Conservation (phyloP, 2,888 invertebrate species). For the Dasypolia templi region DNA sequence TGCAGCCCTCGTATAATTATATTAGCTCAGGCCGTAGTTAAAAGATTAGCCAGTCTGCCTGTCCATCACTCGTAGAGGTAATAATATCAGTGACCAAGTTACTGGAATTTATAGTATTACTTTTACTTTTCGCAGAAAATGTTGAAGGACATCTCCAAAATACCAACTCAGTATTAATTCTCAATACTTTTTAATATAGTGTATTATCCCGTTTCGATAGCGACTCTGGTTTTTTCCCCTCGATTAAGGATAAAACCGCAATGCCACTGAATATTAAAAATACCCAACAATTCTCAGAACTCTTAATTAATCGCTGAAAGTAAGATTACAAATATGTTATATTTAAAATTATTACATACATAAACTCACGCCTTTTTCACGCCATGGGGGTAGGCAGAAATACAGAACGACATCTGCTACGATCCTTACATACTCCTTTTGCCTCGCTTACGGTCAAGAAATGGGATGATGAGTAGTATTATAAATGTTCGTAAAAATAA, state of each 20-base stretch:
- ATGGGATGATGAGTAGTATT: too few species aligned
- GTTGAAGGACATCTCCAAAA: constrained; percentile 24
- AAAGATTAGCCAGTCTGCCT: background rate
- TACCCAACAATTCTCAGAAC: constrained; percentile 32
- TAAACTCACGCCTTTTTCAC: too few species aligned
- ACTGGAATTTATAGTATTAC: constrained; percentile 10
- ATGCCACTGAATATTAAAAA: constrained; percentile 13
- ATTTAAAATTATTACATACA: background rate
- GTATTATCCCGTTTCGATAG: constrained; percentile 36
- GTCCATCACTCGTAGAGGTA: background rate
- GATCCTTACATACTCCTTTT: too few species aligned
- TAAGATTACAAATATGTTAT: constrained; percentile 18
- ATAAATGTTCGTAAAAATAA: too few species aligned
- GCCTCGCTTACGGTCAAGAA: too few species aligned
- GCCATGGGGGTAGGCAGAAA: too few species aligned
- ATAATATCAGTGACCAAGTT: background rate
- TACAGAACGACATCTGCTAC: too few species aligned
- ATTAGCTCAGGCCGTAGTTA: background rate
- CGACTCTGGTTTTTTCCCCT: constrained; percentile 19
- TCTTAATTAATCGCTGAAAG: background rate
- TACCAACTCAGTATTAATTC: background rate
- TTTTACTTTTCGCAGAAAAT: constrained; percentile 34
- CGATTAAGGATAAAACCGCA: constrained; percentile 47
- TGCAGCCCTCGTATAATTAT: too few species aligned
- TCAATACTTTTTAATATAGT: constrained; percentile 13